Conservation (phyloP, 2,888 invertebrate species). For the Amphimallon solstitiale region DNA sequence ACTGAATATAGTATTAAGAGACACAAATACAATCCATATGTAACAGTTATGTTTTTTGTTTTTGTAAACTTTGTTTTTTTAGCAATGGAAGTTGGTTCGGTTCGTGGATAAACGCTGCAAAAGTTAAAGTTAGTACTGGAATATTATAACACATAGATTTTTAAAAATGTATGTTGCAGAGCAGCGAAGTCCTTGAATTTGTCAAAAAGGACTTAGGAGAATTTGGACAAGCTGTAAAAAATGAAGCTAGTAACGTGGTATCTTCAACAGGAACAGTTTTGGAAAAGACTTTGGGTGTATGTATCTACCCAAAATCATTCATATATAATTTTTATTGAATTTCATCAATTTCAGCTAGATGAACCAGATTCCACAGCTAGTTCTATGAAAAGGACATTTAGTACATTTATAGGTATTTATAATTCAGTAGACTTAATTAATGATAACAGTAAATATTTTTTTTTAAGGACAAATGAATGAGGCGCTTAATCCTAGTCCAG, state of each 20-base stretch:
- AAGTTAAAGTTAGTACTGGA: conserved; percentile 57
- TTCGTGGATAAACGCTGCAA: conserved; percentile 62
- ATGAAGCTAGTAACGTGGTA: conserved; percentile 75
- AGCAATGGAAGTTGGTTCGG: conserved; percentile 60
- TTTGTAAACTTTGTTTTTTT: conserved; percentile 40
- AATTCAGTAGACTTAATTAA: conserved; percentile 24
- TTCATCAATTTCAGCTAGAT: conserved; percentile 67
- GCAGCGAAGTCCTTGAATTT: conserved; percentile 78
- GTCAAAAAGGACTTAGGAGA: conserved; percentile 81
- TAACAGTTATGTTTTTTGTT: conserved; percentile 7
- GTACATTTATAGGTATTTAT: conserved; percentile 72
- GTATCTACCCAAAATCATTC: conserved; percentile 34
- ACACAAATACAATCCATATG: conserved; percentile 12
- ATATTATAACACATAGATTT: conserved; percentile 4
- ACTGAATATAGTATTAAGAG: no score
- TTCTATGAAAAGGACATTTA: conserved; percentile 77
- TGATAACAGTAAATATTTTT: conserved; percentile 9
- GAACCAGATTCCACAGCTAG: conserved; percentile 77
- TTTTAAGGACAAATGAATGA: conserved; percentile 73
- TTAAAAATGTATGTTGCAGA: conserved; percentile 64
- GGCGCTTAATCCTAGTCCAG: conserved; percentile 74
- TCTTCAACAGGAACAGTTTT: conserved; percentile 73
- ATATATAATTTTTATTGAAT: conserved; percentile 9
- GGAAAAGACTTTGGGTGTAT: conserved; percentile 76
- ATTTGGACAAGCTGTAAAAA: conserved; percentile 76